phyloP scores from a whole-genome alignment of 2,888 invertebrate species.

The Cremastinae sp. region DNA sequence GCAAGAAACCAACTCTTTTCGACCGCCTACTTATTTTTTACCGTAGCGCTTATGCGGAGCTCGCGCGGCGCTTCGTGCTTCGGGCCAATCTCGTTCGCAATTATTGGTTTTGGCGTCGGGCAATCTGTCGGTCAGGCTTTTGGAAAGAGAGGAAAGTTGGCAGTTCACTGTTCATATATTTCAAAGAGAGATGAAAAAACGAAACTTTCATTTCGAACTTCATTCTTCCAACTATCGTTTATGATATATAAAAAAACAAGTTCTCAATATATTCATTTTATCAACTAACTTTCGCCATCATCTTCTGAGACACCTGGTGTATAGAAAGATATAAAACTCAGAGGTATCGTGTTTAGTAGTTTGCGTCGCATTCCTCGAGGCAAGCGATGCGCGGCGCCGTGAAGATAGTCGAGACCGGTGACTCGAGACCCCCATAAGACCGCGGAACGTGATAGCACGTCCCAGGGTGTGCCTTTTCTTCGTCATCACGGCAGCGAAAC shows the following conservation, averaged over 20 bases:
- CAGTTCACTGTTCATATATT: constrained; percentile 17
- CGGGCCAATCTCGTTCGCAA: constrained; percentile 70
- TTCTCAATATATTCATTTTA: neutral
- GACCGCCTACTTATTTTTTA: constrained; percentile 69
- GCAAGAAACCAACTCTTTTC: constrained; percentile 73
- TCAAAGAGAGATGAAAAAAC: too few relatives aligned
- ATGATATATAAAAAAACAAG: too few relatives aligned
- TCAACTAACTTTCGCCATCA: neutral
- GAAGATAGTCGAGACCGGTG: constrained; percentile 58
- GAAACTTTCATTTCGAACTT: too few relatives aligned
- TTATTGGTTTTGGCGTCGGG: constrained; percentile 72
- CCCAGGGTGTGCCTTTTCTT: constrained; percentile 34
- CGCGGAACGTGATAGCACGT: constrained; percentile 69
- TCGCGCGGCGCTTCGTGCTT: constrained; percentile 53
- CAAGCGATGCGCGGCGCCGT: constrained; percentile 73
- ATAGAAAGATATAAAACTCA: neutral
- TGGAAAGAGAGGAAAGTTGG: constrained; percentile 33
- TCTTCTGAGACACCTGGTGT: neutral
- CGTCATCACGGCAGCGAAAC: constrained; percentile 20
- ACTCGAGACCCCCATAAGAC: constrained; percentile 70
- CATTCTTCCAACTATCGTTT: too few relatives aligned
- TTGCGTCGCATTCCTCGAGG: constrained; percentile 72
- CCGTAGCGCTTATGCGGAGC: constrained; percentile 32
- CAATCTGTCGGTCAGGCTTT: constrained; percentile 54
- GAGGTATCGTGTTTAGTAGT: constrained; percentile 60